Base-by-base conservation (phyloP, 2,113 vertebrate species). In the Labeo rohita region DNA sequence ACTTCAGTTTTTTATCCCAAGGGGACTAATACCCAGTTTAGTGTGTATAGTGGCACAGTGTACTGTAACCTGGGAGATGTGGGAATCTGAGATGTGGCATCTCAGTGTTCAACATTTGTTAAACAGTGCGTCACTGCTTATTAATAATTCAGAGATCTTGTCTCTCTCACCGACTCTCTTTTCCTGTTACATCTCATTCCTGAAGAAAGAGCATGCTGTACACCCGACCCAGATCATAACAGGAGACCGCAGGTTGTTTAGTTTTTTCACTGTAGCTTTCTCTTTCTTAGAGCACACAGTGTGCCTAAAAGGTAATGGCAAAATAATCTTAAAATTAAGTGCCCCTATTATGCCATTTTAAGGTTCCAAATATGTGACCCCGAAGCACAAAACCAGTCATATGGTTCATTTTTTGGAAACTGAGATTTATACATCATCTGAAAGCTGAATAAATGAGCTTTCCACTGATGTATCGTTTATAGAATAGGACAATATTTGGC, bases 11-110 rank as follows among this genome's bases (percentile, higher is more conserved):
- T 72, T 72, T 75, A 75, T 50, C 45, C 15, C 45, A 13, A 47
- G 72, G 2, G 45, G 45, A 49, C 43, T 52, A 77, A 49, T 36
- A 54, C 75, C 49, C 23, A 56, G 8, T 77, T 77, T 36, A 34
- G 13, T 47, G 59, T 80, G 78, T 81, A 21, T 18, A 34, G n/a
- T 66, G 13, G 43, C 3, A 47, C 45, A 63, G 21, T 56, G 23
- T 76, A 72, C 23, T 79, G 70, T 66, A 79, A 73, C 66, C 50
- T 28, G 36, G 68, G 49, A 39, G 73, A 56, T 72, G n/a, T 52
- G 10, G 92, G 88, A 93, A 93, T 87, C 36, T 65, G 92, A 94
- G 90, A 91, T 91, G 83, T 90, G 88, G 88, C 90, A 90, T 91
- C 91, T 89, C 88, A 89, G 82, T 86, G 81, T 88, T 87, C 89